A percentile compares a stretch with the other conserved stretches of the same genome.
These are phyloP conservation scores for Monoplex corrugatus DNA, from an alignment of 2,888 invertebrate species.

Conservation along the genomic window DNA sequence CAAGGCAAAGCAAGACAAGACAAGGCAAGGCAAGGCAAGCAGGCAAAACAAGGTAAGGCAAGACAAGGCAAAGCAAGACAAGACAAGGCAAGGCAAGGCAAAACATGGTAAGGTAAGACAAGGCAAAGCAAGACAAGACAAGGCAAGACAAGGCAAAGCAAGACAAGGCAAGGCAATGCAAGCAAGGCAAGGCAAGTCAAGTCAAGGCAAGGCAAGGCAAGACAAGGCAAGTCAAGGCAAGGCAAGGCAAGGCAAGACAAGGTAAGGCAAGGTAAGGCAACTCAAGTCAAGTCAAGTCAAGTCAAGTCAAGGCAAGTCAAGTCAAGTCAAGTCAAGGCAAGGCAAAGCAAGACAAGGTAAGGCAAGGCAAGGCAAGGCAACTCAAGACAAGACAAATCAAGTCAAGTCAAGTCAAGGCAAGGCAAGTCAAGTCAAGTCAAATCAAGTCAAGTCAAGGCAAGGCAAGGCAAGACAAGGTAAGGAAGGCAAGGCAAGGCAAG, in stretches of 20 bases:
- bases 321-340: background rate
- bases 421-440: too few relatives aligned
- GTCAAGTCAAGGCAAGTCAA: background rate
- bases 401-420: too few relatives aligned
- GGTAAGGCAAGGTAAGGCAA: background rate
- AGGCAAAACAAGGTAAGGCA: too few relatives aligned
- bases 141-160: background rate
- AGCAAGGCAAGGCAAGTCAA: background rate
- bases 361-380: slow-evolving; percentile 13
- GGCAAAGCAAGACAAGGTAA: background rate
- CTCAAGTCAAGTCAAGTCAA: background rate
- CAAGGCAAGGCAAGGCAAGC: too few relatives aligned
- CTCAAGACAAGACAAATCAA: background rate
- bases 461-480: too few relatives aligned
- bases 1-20: too few relatives aligned
- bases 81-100: too few relatives aligned
- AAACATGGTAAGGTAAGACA: background rate
- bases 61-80: too few relatives aligned
- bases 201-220: background rate
- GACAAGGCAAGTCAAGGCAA: slow-evolving; percentile 1
- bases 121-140: background rate
- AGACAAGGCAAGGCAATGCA: background rate
- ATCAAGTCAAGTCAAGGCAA: too few relatives aligned
- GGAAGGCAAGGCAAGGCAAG: too few relatives aligned
- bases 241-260: slow-evolving; percentile 1